phyloP scores from a whole-genome alignment of 1,140 invertebrate genomes.

The Drosophila pseudoobscura region DNA sequence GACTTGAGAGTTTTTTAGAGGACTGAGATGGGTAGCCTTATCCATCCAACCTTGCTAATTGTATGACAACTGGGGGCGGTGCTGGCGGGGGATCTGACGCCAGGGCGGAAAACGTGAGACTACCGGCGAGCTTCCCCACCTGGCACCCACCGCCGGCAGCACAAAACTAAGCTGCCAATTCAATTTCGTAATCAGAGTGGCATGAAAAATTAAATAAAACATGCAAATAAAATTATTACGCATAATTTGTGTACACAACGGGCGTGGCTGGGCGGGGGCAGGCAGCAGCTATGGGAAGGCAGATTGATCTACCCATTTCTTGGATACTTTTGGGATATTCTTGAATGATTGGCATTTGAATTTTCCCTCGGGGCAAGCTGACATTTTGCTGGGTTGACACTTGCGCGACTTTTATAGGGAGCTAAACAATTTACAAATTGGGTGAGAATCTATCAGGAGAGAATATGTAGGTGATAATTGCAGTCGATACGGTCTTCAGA shows the following conservation, averaged over 20 bases:
- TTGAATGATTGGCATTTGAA: neutral
- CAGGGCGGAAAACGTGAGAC: neutral
- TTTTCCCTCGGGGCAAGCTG: too few relatives aligned
- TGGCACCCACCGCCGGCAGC: slow-evolving; percentile 47
- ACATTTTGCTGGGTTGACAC: too few relatives aligned
- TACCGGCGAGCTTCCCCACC: slow-evolving; percentile 21
- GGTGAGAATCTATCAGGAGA: too few relatives aligned
- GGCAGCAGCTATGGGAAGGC: slow-evolving; percentile 10
- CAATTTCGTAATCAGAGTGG: slow-evolving; percentile 80
- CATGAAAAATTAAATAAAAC: slow-evolving; percentile 82
- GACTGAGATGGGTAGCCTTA: slow-evolving; percentile 24
- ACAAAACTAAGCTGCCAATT: slow-evolving; percentile 80
- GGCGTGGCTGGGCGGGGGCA: slow-evolving; percentile 6
- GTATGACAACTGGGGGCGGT: slow-evolving; percentile 65
- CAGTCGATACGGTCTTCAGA: too few relatives aligned
- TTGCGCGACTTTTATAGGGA: too few relatives aligned
- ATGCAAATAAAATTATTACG: slow-evolving; percentile 82
- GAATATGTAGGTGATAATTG: too few relatives aligned
- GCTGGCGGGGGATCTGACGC: too few relatives aligned
- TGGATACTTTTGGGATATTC: slow-evolving; percentile 14
- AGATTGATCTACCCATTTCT: slow-evolving; percentile 8
- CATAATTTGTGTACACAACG: slow-evolving; percentile 70
- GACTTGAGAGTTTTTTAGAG: neutral
- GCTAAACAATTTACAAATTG: too few relatives aligned
- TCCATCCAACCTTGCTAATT: slow-evolving; percentile 66